These are phyloP conservation scores for Monochamus saltuarius DNA, from an alignment of 1,140 invertebrate species.

Conservation along the genomic window DNA sequence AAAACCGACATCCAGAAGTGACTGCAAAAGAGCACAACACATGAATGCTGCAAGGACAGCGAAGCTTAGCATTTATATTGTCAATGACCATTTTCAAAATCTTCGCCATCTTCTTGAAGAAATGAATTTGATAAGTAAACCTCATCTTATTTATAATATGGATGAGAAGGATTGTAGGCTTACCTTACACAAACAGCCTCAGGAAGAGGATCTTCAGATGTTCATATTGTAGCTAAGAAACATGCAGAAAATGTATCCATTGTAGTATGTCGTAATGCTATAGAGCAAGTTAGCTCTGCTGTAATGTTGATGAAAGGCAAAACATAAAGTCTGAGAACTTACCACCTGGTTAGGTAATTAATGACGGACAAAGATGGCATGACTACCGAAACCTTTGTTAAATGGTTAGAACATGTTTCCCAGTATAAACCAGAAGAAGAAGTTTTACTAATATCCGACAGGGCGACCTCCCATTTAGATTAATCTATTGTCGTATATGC, in stretches of 20 bases:
- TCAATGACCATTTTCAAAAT: slow-evolving; percentile 45
- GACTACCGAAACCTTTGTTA: slow-evolving; percentile 44
- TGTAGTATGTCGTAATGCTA: slow-evolving; percentile 46
- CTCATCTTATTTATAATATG: slow-evolving; percentile 48
- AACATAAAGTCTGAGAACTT: slow-evolving; percentile 35
- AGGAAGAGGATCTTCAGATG: slow-evolving; percentile 39
- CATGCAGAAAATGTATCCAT: slow-evolving; percentile 48
- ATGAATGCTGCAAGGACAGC: slow-evolving; percentile 46
- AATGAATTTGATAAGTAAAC: slow-evolving; percentile 36
- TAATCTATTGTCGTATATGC: slow-evolving; percentile 38
- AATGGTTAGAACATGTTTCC: slow-evolving; percentile 45
- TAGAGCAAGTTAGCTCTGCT: slow-evolving; percentile 44
- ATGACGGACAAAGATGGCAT: slow-evolving; percentile 50
- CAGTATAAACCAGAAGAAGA: slow-evolving; percentile 40
- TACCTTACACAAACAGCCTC: slow-evolving; percentile 46
- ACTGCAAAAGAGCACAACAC: slow-evolving; percentile 35
- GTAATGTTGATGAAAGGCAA: slow-evolving; percentile 50
- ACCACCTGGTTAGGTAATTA: slow-evolving; percentile 36
- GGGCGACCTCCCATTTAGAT: slow-evolving; percentile 47
- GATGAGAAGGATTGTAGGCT: slow-evolving; percentile 52
- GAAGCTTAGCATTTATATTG: slow-evolving; percentile 46
- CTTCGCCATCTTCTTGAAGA: slow-evolving; percentile 33
- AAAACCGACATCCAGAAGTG: slow-evolving; percentile 36
- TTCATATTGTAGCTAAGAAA: slow-evolving; percentile 43
- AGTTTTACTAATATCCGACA: slow-evolving; percentile 49